Evolutionary conservation across 2,888 invertebrate species (phyloP).

Genomic region (Uloborus plumipes): DNA sequence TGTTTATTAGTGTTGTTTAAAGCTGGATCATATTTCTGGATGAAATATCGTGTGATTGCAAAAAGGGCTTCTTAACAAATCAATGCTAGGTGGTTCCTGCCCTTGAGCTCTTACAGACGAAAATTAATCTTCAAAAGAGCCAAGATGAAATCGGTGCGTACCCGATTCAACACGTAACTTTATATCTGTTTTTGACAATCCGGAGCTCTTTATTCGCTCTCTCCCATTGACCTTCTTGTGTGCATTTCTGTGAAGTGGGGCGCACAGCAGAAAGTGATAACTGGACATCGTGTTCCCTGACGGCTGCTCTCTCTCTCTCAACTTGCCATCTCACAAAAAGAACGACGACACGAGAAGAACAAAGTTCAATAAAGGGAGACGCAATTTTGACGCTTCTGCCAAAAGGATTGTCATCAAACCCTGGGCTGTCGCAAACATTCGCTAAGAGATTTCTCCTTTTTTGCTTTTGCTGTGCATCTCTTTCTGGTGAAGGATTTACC

Average conservation of each 20-base stretch:
- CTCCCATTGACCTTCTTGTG: constrained; percentile 13
- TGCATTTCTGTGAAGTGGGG: constrained; percentile 31
- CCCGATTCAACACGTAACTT: too few species aligned
- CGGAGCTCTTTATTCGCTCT: not conserved
- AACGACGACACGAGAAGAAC: constrained; percentile 13
- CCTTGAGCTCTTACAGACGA: too few species aligned
- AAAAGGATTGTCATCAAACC: constrained; percentile 57
- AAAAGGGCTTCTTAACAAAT: too few species aligned
- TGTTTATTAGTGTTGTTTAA: too few species aligned
- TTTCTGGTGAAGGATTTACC: constrained; percentile 33
- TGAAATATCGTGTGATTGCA: too few species aligned
- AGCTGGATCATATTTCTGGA: too few species aligned
- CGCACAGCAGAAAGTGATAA: constrained; percentile 40
- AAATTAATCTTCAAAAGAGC: too few species aligned
- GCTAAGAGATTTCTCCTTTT: constrained; percentile 12
- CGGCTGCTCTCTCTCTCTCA: constrained; percentile 20
- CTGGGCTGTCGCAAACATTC: constrained; percentile 51
- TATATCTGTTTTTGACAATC: too few species aligned
- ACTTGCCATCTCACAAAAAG: constrained; percentile 31
- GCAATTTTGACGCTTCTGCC: constrained; percentile 61
- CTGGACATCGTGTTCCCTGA: constrained; percentile 20
- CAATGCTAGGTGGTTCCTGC: too few species aligned
- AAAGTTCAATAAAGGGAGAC: constrained; percentile 53
- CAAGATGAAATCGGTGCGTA: too few species aligned
- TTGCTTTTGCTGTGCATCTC: constrained; percentile 17